Evolutionary conservation across 2,888 invertebrate genomes (phyloP).

Genomic region (Cancer borealis): DNA sequence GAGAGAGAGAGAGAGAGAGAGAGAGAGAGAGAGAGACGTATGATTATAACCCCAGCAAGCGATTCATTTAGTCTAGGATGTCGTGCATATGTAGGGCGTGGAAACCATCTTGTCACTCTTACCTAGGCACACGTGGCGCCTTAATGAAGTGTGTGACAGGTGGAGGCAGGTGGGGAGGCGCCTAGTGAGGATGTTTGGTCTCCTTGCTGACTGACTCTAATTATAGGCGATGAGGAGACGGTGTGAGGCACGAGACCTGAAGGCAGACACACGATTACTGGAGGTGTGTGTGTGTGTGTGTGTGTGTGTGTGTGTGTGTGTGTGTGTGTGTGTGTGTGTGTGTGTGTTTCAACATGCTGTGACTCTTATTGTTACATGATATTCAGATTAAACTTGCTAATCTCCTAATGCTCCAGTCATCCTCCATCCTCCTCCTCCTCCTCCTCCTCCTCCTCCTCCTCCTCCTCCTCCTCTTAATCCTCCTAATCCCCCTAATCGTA

Average conservation of each 20-base stretch:
- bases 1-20: slow-evolving; percentile 35
- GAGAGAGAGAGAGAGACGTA: slow-evolving; percentile 17
- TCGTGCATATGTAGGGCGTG: not conserved
- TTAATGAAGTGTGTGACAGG: not conserved
- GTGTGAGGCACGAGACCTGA: too few species aligned
- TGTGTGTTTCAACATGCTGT: not conserved
- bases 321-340: slow-evolving; percentile 48
- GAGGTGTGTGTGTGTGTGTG: slow-evolving; percentile 20
- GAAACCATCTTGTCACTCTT: not conserved
- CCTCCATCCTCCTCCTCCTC: too few species aligned
- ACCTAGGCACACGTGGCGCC: not conserved
- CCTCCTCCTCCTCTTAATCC: too few species aligned
- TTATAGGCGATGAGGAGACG: not conserved
- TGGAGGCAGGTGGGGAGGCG: not conserved
- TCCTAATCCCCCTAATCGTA: too few species aligned
- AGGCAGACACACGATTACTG: not conserved
- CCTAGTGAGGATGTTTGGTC: not conserved
- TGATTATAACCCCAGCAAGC: not conserved
- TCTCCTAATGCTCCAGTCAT: too few species aligned
- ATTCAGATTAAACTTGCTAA: too few species aligned
- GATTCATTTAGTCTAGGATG: not conserved
- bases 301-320: slow-evolving; percentile 43
- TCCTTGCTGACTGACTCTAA: not conserved
- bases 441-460: too few species aligned
- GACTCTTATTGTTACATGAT: too few species aligned